Conservation (phyloP, 1,140 invertebrate species). For the Apolygus lucorum region DNA sequence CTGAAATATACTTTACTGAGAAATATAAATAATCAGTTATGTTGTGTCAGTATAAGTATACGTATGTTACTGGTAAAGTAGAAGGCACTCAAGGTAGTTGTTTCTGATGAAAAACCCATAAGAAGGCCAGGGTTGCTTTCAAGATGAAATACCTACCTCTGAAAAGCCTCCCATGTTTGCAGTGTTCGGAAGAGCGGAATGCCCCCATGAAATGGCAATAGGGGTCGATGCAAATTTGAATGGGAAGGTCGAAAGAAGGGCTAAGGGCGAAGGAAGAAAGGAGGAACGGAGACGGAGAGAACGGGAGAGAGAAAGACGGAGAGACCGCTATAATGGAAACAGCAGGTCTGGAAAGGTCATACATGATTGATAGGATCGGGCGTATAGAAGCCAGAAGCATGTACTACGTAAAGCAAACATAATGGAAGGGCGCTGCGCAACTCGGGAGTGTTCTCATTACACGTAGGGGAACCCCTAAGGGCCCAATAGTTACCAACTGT, state of each 20-base stretch:
- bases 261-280: background rate
- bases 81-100: too few relatives aligned
- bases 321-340: slow-evolving; percentile 9
- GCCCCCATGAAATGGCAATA: background rate
- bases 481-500: slow-evolving; percentile 18
- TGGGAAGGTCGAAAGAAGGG: background rate
- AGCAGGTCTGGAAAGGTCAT: slow-evolving; percentile 14
- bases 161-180: background rate
- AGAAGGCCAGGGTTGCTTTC: too few relatives aligned
- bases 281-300: background rate
- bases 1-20: too few relatives aligned
- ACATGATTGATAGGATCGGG: slow-evolving; percentile 17
- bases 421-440: background rate
- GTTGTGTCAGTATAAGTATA: too few relatives aligned
- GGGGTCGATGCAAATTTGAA: background rate
- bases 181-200: background rate
- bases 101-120: too few relatives aligned
- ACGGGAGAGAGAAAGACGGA: background rate
- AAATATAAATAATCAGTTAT: too few relatives aligned
- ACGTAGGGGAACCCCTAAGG: background rate
- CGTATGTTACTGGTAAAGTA: too few relatives aligned
- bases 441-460: background rate
- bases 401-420: background rate
- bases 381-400: slow-evolving; percentile 6
- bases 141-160: too few relatives aligned